Evolutionary conservation across 2,888 invertebrate species (phyloP).

Genomic region (Eretmocerus hayati): DNA sequence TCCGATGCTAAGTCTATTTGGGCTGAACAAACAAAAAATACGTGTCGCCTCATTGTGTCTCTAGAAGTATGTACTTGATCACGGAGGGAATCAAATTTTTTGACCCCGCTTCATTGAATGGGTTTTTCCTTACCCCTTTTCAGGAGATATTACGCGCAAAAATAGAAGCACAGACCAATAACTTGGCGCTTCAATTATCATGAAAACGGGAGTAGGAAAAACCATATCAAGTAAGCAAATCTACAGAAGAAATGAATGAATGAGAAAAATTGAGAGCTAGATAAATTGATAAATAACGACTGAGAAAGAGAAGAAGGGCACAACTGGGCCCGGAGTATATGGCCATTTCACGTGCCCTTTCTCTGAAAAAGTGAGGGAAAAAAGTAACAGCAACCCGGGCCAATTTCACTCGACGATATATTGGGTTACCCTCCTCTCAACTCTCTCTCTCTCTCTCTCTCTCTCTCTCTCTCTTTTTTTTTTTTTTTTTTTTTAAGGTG

Average conservation of each 20-base stretch:
- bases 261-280: not conserved
- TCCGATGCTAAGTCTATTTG: too few relatives aligned
- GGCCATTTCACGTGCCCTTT: conserved; percentile 7
- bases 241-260: not conserved
- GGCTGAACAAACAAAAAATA: too few relatives aligned
- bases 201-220: too few relatives aligned
- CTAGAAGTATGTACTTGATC: too few relatives aligned
- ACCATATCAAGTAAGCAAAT: too few relatives aligned
- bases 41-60: too few relatives aligned
- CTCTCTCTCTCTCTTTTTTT: too few relatives aligned
- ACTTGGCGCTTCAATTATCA: conserved; percentile 1
- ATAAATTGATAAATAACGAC: conserved; percentile 21
- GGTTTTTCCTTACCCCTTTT: too few relatives aligned
- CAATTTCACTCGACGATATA: conserved; percentile 21
- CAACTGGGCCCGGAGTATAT: conserved; percentile 10
- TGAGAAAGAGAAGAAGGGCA: conserved; percentile 11
- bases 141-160: too few relatives aligned
- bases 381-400: conserved; percentile 20
- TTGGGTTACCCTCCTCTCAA: conserved; percentile 15
- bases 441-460: not conserved
- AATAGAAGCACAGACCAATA: too few relatives aligned
- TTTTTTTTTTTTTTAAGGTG: not conserved
- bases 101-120: too few relatives aligned
- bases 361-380: conserved; percentile 6
- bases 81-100: too few relatives aligned